Evolutionary conservation across 1,140 invertebrate genomes (phyloP), one percentile per base, ranked within the genome.

Genomic region (Drosophila burlai): DNA sequence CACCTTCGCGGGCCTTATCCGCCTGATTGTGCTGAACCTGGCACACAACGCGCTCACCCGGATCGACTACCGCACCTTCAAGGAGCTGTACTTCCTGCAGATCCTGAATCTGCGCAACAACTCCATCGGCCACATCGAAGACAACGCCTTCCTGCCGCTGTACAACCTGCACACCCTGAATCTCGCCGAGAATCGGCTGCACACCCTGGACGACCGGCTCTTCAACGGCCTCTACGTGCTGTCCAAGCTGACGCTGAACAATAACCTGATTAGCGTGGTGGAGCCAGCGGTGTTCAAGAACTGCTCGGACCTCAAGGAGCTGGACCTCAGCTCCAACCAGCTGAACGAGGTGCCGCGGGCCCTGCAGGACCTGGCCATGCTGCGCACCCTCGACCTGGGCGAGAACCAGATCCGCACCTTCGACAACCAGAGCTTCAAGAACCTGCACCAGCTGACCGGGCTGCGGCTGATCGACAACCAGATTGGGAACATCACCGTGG

Each of bases 121-220:
- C 92, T 96, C 96, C 3, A 97, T 98, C 81, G 96, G 96, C 40
- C 96, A 96, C 74, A 97, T 98, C 66, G 96, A 97, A 93, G 96
- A 97, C 65, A 97, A 97, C 84, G 96, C 97, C 4, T 98, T 98
- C 86, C 85, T 97, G 73, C 96, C 97, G 0, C 94, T 98, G 5
- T 97, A 97, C 92, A 98, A 98, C 92, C 93, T 98, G 49, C 97
- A 98, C 87, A 97, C 96, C 3, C 92, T 98, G 10, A 97, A 97
- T 91, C 93, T 98, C 38, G 97, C 97, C 42, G 96, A 98, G 84
- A 98, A 98, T 93, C 94, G 96, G 38, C 94, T 98, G 18, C 96
- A 97, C 76, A 95, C 96, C 10, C 94, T 98, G 72, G 97, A 97
- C 65, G 94, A 96, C 45, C 95, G 96, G 63, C 94, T 97, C 45